Evolutionary conservation across 1,140 invertebrate genomes (phyloP).

Genomic region (Tetranychus cinnabarinus): DNA sequence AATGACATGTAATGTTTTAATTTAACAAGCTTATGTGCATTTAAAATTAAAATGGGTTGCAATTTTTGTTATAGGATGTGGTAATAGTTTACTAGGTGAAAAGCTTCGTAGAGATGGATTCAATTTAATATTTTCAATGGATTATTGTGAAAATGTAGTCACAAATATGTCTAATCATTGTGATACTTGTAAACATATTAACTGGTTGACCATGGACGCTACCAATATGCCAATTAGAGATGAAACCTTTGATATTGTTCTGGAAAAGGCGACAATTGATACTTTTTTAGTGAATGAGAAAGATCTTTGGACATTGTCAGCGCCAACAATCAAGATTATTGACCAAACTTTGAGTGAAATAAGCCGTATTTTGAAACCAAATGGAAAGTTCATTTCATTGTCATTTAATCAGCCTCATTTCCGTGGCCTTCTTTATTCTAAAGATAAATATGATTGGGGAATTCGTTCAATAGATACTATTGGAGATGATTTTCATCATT

Average conservation of each 20-base stretch:
- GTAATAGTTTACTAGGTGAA: constrained; percentile 25
- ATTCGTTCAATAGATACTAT: not conserved
- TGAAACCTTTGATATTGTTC: constrained; percentile 24
- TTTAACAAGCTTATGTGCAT: not conserved
- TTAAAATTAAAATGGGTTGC: not conserved
- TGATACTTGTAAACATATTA: constrained; percentile 14
- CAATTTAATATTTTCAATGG: constrained; percentile 23
- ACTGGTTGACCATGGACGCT: constrained; percentile 24
- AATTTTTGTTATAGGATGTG: constrained; percentile 21
- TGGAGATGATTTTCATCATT: not conserved
- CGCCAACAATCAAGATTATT: constrained; percentile 17
- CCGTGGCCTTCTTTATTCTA: constrained; percentile 19
- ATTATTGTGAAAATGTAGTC: constrained; percentile 26
- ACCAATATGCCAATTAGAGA: constrained; percentile 18
- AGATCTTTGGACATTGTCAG: constrained; percentile 23
- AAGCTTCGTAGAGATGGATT: constrained; percentile 25
- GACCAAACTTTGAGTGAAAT: constrained; percentile 19
- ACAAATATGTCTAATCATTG: constrained; percentile 19
- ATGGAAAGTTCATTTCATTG: constrained; percentile 27
- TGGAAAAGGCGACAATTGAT: constrained; percentile 30
- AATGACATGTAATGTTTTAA: no score
- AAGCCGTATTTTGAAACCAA: constrained; percentile 18
- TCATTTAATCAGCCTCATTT: constrained; percentile 30
- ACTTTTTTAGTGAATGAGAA: constrained; percentile 26
- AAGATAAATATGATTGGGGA: not conserved